Base-by-base conservation (phyloP, 2,113 vertebrate genomes). In the Callipepla californica region DNA sequence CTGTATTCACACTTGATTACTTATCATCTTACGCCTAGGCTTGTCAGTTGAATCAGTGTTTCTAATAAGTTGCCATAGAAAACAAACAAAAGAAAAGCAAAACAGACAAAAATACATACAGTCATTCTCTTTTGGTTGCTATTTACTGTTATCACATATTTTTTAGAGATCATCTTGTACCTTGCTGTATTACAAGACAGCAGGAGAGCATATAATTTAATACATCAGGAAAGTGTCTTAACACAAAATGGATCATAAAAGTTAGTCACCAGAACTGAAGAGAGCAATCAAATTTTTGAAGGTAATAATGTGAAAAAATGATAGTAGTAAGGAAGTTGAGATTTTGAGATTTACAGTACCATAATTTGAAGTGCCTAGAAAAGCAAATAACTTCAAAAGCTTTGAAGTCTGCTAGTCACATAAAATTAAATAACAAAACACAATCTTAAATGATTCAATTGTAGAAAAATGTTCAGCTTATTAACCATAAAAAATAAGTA, bases 171-270 rank as follows among this genome's bases (percentile, higher is more conserved):
- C 38, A 45, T 34, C 47, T 92, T 40, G 0, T 11, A n/a, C 63
- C 88, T 48, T 73, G 32, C 91, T 81, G 42, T 40, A 28, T 32
- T 20, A 5, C 38, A 18, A 55, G 77, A 90, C 83, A 94, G 85
- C 83, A 95, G 91, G 80, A 91, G 89, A 83, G 83, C 89, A 92
- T 94, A 93, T 81, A 78, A 93, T 89, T 86, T 92, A 90, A 94
- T 80, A 11, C 51, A 93, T 84, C 42, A 10, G 32, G 51, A 81
- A 84, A 94, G 79, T 13, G 13, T 45, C 50, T 76, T 11, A 84
- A 59, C 65, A 78, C 28, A 65, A 50, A 93, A 81, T 15, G 11
- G 13, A 9, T 53, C 85, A 30, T 32, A 63, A 78, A 68, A 89
- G 25, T 34, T 32, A 53, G 16, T 12, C 50, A 59, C 3, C 2